Conservation (phyloP, 2,797 vertebrate genomes). For the Toxotes lorentzi region DNA sequence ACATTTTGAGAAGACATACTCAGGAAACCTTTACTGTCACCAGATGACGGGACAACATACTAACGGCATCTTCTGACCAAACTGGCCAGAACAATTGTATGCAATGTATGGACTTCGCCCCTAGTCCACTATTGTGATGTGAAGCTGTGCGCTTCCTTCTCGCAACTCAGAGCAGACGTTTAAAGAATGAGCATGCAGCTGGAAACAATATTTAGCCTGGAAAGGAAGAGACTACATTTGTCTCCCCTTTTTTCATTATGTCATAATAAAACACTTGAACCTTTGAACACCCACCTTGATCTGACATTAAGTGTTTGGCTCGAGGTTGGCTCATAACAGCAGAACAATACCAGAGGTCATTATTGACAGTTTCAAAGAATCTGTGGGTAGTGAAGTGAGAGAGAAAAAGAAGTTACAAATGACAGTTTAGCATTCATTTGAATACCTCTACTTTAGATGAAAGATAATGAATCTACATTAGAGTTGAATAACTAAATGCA, state of each 20-base stretch:
- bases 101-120: neutral
- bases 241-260: constrained; percentile 60
- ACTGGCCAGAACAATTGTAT: neutral
- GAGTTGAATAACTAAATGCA: neutral
- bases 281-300: constrained; percentile 43
- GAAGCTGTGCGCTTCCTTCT: constrained; percentile 18
- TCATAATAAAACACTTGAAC: constrained; percentile 60
- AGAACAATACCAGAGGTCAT: constrained; percentile 20
- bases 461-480: neutral
- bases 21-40: neutral
- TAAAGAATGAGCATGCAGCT: constrained; percentile 32
- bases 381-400: neutral
- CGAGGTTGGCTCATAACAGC: neutral
- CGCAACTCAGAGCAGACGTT: constrained; percentile 7
- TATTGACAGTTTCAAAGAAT: constrained; percentile 16
- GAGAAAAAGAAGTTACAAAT: constrained; percentile 6
- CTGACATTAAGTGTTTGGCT: constrained; percentile 42
- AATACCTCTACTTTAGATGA: neutral
- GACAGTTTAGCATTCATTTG: neutral
- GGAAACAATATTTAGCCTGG: constrained; percentile 55
- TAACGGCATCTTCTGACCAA: constrained; percentile 2
- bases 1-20: neutral
- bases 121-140: constrained; percentile 13
- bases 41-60: neutral
- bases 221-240: constrained; percentile 54